phyloP scores from a whole-genome alignment of 2,113 vertebrate species.

The Hemicordylus capensis region DNA sequence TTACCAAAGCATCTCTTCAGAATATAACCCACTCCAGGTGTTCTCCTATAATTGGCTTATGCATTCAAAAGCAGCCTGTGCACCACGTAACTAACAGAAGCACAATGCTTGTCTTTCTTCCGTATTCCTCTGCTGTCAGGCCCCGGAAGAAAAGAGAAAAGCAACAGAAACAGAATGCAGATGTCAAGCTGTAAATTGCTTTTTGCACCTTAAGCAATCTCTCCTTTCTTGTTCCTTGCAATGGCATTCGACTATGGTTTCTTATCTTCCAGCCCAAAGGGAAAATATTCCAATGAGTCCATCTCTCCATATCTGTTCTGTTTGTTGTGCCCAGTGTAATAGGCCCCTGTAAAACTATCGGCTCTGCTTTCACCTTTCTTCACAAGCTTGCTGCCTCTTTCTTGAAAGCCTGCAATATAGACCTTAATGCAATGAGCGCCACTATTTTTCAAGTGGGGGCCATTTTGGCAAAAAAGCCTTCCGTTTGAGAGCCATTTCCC shows the following conservation, averaged over 20 bases:
- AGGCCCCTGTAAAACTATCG: neutral
- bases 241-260: neutral
- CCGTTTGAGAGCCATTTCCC: too few relatives aligned
- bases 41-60: slow-evolving; percentile 12
- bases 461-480: too few relatives aligned
- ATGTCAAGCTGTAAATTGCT: slow-evolving; percentile 29
- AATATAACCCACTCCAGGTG: neutral
- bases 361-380: neutral
- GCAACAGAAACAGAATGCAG: neutral
- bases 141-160: neutral
- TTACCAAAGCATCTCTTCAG: slow-evolving; percentile 4
- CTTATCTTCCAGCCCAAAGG: neutral
- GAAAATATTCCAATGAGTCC: neutral
- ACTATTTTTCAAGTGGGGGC: too few relatives aligned
- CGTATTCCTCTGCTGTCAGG: neutral
- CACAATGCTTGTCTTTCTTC: neutral
- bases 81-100: neutral
- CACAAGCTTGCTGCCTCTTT: neutral
- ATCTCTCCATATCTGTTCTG: neutral
- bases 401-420: neutral
- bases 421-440: too few relatives aligned
- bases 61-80: neutral
- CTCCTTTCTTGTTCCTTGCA: slow-evolving; percentile 1
- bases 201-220: neutral
- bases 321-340: too few relatives aligned